Base-by-base conservation (phyloP, 2,797 vertebrate species). In the Labeo calbasu region DNA sequence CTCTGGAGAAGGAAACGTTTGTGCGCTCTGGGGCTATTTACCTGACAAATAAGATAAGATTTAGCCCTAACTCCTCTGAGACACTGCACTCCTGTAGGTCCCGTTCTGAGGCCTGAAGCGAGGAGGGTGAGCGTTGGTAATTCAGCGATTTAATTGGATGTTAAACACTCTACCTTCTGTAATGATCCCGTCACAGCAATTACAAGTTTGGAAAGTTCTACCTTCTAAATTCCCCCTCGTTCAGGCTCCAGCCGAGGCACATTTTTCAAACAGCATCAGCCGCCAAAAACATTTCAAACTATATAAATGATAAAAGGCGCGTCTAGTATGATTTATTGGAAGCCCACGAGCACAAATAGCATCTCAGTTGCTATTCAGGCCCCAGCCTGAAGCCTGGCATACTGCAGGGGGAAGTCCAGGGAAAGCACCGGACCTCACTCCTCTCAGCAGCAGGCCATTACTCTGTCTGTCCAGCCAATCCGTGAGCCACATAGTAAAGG, bases 31-130 rank as follows among this genome's bases (percentile, higher is more conserved):
- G 66, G 86, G 82, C 85, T 89, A 86, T 88, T 87, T 87, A 82
- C 86, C 89, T 87, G 86, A 88, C 85, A 89, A 90, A 92, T 83
- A 63, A 82, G 86, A 85, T 79, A 79, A 86, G 81, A 76, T 3
- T 65, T 40, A 55, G 40, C 75, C 40, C 65, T 12, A 77, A 70
- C 51, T 59, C 63, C 73, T 83, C 23, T 5, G 73, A 77, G 63
- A 84, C 73, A 83, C 82, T 57, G 36, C 50, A 3, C 51, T 83
- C 82, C 63, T 83, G 63, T 77, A 57, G 73, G 63, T 69, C 65
- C 73, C n/a, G 40, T 83, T 77, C 65, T 82, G 57, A 50, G 19
- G 69, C 61, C 53, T 14, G 23, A 59, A 51, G 25, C 8, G 43
- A 73, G 73, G n/a, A 77, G 36, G 12, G 50, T 51, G 61, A 83